Evolutionary conservation across 2,797 vertebrate species (phyloP), one percentile per base, ranked within the genome.

Genomic region (Apodemus agrarius): DNA sequence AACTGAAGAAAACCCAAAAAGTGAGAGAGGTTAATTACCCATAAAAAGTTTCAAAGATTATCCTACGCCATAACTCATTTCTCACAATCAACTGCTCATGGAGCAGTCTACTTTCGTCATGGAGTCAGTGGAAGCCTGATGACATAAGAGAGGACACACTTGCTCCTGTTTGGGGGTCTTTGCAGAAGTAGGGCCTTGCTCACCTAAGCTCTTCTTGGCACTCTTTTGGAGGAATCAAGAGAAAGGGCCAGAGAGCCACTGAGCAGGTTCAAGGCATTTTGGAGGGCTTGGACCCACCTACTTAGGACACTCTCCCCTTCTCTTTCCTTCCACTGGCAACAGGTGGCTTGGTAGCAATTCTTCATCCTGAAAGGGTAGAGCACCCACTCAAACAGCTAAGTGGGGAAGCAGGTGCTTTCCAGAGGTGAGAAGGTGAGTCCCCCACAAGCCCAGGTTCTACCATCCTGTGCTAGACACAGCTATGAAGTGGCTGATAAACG

Each of bases 1-100:
- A 99, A 99, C 99, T 99, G 97, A 96, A 98, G 91, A 90, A 96
- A 96, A 94, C 52, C 52, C 87, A 96, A 84, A 72, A 92, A 85
- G 79, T 82, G 1, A 82, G 67, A 83, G 75, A 84, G 93, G 69
- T 97, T 52, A 94, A 59, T 80, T 46, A 43, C 40, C 92, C 75
- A 49, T 87, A 34, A 89, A 79, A 34, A 14, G 3, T 6, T 65
- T 54, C 40, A 37, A 2, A 86, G 34, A 67, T 54, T 74, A 52
- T 61, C 43, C 61, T 19, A 37, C 22, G 72, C 75, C 87, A 93
- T 95, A 95, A 72, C 19, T 69, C 3, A 61, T 7, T 31, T 69
- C 85, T 96, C n/a, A 89, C 85, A n/a, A 96, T 80, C 46, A 82
- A 85, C 57, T 94, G 67, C 75, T 89, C 84, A 92, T 93, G 96